phyloP scores from a whole-genome alignment of 2,113 vertebrate genomes.

The Numenius arquata region DNA sequence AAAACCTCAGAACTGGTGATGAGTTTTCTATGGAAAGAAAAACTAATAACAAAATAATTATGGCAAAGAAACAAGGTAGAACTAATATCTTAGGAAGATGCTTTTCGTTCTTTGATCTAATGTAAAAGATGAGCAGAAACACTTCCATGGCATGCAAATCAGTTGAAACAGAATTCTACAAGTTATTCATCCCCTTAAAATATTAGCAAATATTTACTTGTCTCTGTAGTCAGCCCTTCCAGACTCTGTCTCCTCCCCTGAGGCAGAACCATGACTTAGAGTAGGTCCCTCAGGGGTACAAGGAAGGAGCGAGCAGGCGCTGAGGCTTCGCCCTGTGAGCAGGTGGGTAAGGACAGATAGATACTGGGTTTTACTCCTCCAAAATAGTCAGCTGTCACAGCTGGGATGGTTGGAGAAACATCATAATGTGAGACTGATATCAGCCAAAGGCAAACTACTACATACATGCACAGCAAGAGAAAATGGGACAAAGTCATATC shows the following conservation, averaged over 20 bases:
- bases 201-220: neutral
- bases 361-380: neutral
- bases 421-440: neutral
- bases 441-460: neutral
- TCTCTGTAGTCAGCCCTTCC: neutral
- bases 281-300: neutral
- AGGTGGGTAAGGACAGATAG: neutral
- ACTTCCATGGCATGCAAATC: fast-evolving
- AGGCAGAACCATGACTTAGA: neutral
- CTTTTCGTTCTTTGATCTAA: neutral
- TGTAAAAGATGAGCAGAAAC: neutral
- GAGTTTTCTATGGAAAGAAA: neutral
- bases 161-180: neutral
- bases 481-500: neutral
- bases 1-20: neutral
- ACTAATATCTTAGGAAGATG: neutral
- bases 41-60: neutral
- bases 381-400: neutral
- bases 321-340: neutral
- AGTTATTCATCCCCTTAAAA: neutral
- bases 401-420: neutral
- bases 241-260: neutral
- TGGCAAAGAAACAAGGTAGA: neutral
- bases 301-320: fast-evolving
- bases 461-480: fast-evolving